Evolutionary conservation across 2,888 invertebrate species (phyloP).

Genomic region (Camptogramma bilineatum): DNA sequence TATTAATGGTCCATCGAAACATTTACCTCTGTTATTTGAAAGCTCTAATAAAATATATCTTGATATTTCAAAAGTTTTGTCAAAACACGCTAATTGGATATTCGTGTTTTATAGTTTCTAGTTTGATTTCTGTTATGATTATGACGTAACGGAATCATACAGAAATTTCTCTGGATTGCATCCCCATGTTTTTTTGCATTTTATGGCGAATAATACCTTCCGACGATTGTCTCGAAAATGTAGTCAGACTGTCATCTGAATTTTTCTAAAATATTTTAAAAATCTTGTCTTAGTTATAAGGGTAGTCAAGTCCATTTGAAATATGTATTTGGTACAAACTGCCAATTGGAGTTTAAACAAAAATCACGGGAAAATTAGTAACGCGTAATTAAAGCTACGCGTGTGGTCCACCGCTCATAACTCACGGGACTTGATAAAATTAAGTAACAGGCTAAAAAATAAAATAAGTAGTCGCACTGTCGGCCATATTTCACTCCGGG

Average conservation of each 20-base stretch:
- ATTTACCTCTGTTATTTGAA: slow-evolving; percentile 24
- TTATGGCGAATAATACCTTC: background rate
- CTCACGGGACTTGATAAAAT: slow-evolving; percentile 85
- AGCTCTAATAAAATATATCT: slow-evolving; percentile 46
- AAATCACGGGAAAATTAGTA: slow-evolving; percentile 51
- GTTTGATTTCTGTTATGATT: slow-evolving; percentile 3
- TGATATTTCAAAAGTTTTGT: background rate
- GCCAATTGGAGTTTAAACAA: background rate
- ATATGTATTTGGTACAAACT: background rate
- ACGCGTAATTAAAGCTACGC: slow-evolving; percentile 78
- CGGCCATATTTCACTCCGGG: slow-evolving; percentile 80
- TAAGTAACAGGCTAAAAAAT: slow-evolving; percentile 81
- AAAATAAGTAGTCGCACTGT: slow-evolving; percentile 81
- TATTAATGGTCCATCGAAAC: slow-evolving; percentile 19
- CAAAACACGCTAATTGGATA: slow-evolving; percentile 10
- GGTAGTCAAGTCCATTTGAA: background rate
- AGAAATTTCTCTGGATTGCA: background rate
- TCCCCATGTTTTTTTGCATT: slow-evolving; percentile 35
- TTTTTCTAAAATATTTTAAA: too few relatives aligned
- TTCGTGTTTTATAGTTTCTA: slow-evolving; percentile 6
- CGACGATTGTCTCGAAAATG: too few relatives aligned
- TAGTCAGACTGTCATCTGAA: too few relatives aligned
- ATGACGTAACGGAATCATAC: background rate
- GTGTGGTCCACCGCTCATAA: slow-evolving; percentile 84
- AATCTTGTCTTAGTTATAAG: too few relatives aligned